Base-by-base conservation (phyloP, 2,888 invertebrate species). In the Drosophila kanekoi region DNA sequence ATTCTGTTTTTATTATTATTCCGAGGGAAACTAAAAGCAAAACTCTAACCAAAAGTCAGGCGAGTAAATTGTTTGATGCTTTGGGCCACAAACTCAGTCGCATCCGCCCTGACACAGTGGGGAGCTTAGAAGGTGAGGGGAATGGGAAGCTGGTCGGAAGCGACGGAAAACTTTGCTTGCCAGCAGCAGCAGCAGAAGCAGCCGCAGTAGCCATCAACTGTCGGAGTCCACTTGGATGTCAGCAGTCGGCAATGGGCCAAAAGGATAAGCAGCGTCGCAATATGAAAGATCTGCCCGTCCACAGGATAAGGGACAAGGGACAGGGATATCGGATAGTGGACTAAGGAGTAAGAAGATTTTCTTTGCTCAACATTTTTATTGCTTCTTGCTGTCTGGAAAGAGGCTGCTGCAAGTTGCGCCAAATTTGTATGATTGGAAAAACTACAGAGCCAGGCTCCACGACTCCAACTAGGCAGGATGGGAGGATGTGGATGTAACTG, bases 41-140 rank as follows among this genome's bases (percentile, higher is more conserved):
- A 72, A 77, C 71, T 77, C 69, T 44, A 65, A 54, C 69, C 81
- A 72, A 79, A 72, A 79, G 72, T 77, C 77, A 70, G 53, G 54
- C 72, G 61, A 81, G 76, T 65, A 79, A 86, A 77, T 84, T 86
- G 80, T 79, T 77, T 84, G 81, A 72, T 77, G 82, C 71, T 72
- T 65, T 58, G 44, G 72, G 72, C 57, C 66, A 57, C 48, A 66
- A 63, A 70, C 75, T 75, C 48, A 43, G 41, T 20, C 48, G 40
- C 57, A 70, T 70, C 62, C 65, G 68, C 48, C 57, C 52, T 47
- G 53, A 2, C 40, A 8, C 28, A 28, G 28, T 2, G 2, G 8
- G 28, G 1, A 28, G 28, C 8, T 20, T 41, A 59, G 37, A 47
- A 56, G 69, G 20, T 13, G 14, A 20, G 9, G 32, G 37, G 28